phyloP scores from a whole-genome alignment of 1,140 invertebrate species.

The Heliconius congener region DNA sequence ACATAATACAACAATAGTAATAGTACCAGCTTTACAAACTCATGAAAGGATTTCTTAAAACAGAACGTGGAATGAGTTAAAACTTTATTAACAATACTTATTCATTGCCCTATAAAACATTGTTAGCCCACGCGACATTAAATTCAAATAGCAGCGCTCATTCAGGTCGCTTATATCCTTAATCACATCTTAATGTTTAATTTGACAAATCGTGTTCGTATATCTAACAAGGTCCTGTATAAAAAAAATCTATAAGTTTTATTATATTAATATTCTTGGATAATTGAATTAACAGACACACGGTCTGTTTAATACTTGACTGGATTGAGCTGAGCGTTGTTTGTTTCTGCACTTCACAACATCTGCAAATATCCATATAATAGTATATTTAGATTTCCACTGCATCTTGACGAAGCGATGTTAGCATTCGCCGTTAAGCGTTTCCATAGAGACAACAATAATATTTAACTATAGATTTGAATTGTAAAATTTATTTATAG shows the following conservation, averaged over 20 bases:
- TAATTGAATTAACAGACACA: constrained; percentile 23
- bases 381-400: not conserved
- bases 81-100: not conserved
- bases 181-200: not conserved
- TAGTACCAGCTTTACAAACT: too few species aligned
- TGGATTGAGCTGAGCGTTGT: constrained; percentile 25
- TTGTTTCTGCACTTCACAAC: constrained; percentile 24
- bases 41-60: not conserved
- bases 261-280: constrained; percentile 27
- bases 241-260: not conserved
- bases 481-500: too few species aligned
- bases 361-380: constrained; percentile 5
- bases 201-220: not conserved
- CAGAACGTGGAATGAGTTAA: not conserved
- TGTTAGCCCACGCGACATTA: not conserved
- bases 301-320: constrained; percentile 22
- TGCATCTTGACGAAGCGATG: not conserved
- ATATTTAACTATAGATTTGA: not conserved
- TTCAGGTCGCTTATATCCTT: not conserved
- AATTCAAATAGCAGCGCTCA: not conserved
- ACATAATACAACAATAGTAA: too few species aligned
- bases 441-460: not conserved
- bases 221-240: not conserved
- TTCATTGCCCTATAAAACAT: not conserved
- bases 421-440: not conserved